Evolutionary conservation across 2,888 invertebrate species (phyloP), one percentile per base, ranked within the genome.

Genomic region (Drosophila tanythrix): DNA sequence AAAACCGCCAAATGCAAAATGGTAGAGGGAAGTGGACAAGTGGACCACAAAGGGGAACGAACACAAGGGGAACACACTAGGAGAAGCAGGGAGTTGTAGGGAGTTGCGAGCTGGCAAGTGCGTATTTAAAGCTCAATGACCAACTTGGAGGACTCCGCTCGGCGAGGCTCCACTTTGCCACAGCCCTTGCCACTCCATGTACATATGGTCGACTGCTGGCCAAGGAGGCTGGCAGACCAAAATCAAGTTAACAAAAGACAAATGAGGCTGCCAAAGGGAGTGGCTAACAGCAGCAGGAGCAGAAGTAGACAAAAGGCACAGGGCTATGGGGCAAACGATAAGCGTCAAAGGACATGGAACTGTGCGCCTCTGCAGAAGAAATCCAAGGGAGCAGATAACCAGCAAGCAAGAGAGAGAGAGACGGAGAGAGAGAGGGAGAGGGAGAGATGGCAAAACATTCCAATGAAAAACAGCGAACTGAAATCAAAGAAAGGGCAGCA

Each of bases 211-310:
- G 68, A 75, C 50, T 55, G 51, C 21, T 57, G 70, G 57, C 48
- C 68, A 46, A 60, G 65, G 36, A 40, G 50, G 58, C 36, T 53
- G 64, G n/a, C 58, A 65, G 56, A 27, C 66, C 58, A 40, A 86
- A 83, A 83, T 86, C 89, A 76, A 87, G 82, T 87, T 81, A 84
- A 84, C 70, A 79, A 71, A 87, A 81, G 84, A 74, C 72, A 89
- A 87, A 81, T 70, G 75, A 72, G 60, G 25, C 58, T 36, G 53
- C 55, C 13, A 51, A 40, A 29, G 33, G 18, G 33, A 25, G 10
- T 27, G 31, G 18, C 21, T 2, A 43, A 43, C 43, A 33, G 40
- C 4, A 11, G 21, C 8, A 43, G 52, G 27, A 8, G 15, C 1
- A 31, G 21, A 11, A 13, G 50, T 25, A 38, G 60, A 40, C 57